Base-by-base conservation (phyloP, 1,140 invertebrate species). In the Caerostris extrusa region DNA sequence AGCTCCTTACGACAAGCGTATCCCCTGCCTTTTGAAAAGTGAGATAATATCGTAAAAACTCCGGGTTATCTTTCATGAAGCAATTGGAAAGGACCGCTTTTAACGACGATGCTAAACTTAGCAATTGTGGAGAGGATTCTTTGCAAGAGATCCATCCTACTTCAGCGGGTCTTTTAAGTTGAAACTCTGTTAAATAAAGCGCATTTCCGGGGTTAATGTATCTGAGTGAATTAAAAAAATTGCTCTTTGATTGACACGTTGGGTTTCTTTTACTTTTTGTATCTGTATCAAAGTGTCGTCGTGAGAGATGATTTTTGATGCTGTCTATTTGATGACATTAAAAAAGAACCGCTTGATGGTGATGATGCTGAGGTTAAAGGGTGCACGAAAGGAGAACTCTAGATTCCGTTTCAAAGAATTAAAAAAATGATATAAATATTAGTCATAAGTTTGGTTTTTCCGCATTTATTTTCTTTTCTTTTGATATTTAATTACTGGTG, bases 1-100 rank as follows among this genome's bases (percentile, higher is more conserved):
- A 83, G 82, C 82, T 83, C 56, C 82, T 83, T 83, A 83, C 82
- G 82, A 83, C 17, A 19, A 83, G 17, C 19, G 71, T 81, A 81
- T 81, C 71, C 71, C 71, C 19, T 81, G 71, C 12, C 82, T 83
- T 83, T 34, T 57, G 14, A 83, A 83, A 58, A 83, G 82, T 19
- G 56, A 83, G 82, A 83, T 83, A 83, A 58, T 58, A 83, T 83
- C 82, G 82, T 83, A 83, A 83, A 83, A 58, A 83, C 50, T 17
- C 61, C 53, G 71, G 71, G 17, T 57, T 57, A 83, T 57, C 82
- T 83, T 56, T 83, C 14, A 8, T n/a, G 19, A 6, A 57, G 82
- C 71, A 77, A 77, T 77, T 77, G 71, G 34, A 77, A 34, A 34
- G 34, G 71, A 77, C 34, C 8, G 50, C 34, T 83, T 83, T 57